Conservation (phyloP, 2,797 vertebrate species). For the Leptodactylus fallax region DNA sequence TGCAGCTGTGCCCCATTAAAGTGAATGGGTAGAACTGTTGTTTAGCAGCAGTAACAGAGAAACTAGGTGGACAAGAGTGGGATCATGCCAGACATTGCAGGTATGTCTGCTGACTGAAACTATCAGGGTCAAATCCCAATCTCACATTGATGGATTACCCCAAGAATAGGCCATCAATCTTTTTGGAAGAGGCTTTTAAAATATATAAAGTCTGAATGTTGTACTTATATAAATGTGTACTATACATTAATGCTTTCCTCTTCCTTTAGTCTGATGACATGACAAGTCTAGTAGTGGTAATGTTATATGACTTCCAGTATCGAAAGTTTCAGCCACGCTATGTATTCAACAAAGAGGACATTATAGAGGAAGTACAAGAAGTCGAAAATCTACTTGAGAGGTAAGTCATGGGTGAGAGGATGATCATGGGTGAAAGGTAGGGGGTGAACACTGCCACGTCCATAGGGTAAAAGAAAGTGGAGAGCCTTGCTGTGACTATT, state of each 20-base stretch:
- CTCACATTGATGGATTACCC: neutral
- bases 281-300: conserved; percentile 85
- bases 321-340: conserved; percentile 81
- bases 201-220: neutral
- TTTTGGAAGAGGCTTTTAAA: neutral
- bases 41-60: neutral
- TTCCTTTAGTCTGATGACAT: conserved; percentile 79
- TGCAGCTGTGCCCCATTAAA: neutral
- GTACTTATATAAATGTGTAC: neutral
- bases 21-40: neutral
- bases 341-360: conserved; percentile 69
- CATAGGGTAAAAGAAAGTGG: no score
- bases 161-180: neutral
- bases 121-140: neutral
- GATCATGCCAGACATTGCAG: no score
- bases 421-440: no score
- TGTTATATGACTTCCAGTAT: conserved; percentile 90
- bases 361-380: conserved; percentile 80
- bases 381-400: conserved; percentile 79
- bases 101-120: no score
- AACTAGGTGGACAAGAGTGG: no score
- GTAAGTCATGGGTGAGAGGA: no score
- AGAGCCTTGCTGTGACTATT: no score
- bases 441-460: neutral
- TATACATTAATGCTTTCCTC: conserved; percentile 41